phyloP scores from a whole-genome alignment of 92 coral and sea anemone genomes.

The Anthopleura xanthogrammica region DNA sequence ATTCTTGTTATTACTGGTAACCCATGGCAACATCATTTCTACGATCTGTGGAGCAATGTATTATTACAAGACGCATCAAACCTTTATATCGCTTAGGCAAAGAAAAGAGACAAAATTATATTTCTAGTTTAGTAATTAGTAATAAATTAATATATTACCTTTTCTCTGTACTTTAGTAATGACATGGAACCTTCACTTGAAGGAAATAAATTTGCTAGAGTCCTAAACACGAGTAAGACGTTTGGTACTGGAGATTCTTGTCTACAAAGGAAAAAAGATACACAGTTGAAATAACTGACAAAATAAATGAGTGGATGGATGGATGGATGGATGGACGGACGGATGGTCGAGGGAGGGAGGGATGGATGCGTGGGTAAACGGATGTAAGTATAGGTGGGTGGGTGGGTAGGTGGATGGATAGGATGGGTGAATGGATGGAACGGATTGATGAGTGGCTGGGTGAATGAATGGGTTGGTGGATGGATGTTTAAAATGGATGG shows the following conservation, averaged over 20 bases:
- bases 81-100: too few relatives aligned
- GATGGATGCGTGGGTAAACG: neutral
- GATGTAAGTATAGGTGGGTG: too few relatives aligned
- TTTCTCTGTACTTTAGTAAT: slow-evolving; percentile 71
- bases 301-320: neutral
- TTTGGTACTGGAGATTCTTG: slow-evolving; percentile 67
- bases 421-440: neutral
- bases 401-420: too few relatives aligned
- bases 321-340: too few relatives aligned
- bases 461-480: too few relatives aligned
- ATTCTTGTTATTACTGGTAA: slow-evolving; percentile 71
- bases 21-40: slow-evolving; percentile 57
- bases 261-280: slow-evolving; percentile 27
- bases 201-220: slow-evolving; percentile 75
- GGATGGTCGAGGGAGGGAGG: neutral
- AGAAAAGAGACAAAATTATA: too few relatives aligned
- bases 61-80: neutral
- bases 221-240: slow-evolving; percentile 75
- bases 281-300: neutral
- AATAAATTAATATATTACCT: slow-evolving; percentile 35
- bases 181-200: slow-evolving; percentile 63
- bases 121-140: neutral
- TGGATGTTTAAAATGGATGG: neutral
- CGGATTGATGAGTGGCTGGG: neutral
- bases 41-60: slow-evolving; percentile 56